Percentiles rank a stretch among this genome's conserved stretches.
Evolutionary conservation across 1,140 invertebrate species (phyloP).

Genomic region (Apis dorsata): DNA sequence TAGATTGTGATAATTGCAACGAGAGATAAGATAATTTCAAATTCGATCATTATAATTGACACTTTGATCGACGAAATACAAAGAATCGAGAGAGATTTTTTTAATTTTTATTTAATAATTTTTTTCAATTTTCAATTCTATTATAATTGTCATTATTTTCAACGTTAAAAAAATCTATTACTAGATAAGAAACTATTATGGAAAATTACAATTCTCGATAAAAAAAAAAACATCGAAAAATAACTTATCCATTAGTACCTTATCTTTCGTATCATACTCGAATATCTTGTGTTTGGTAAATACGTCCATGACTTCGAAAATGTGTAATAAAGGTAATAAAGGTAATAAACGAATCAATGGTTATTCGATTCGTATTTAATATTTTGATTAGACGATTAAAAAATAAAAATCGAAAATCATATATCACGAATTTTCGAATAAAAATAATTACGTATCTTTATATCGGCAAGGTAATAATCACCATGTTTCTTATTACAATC

Average conservation of each 20-base stretch:
- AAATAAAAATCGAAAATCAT: too few relatives aligned
- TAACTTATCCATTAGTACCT: neutral
- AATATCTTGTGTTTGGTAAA: too few relatives aligned
- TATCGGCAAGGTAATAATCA: neutral
- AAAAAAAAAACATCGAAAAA: neutral
- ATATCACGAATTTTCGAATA: too few relatives aligned
- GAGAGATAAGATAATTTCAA: constrained; percentile 15
- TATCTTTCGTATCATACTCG: neutral
- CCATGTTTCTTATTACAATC: neutral
- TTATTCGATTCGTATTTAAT: neutral
- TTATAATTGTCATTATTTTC: too few relatives aligned
- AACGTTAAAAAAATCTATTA: too few relatives aligned
- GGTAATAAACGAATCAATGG: neutral
- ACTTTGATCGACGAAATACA: neutral
- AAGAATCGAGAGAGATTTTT: too few relatives aligned
- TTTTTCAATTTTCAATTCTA: too few relatives aligned
- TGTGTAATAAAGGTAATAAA: neutral
- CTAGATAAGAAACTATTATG: neutral
- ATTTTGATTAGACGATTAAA: too few relatives aligned
- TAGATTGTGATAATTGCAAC: neutral
- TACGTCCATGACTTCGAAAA: neutral
- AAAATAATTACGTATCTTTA: too few relatives aligned
- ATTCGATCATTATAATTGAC: neutral
- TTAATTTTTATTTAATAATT: too few relatives aligned
- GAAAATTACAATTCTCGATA: neutral